phyloP scores from a whole-genome alignment of 2,888 invertebrate genomes.

The Drosophila vallismaia region DNA sequence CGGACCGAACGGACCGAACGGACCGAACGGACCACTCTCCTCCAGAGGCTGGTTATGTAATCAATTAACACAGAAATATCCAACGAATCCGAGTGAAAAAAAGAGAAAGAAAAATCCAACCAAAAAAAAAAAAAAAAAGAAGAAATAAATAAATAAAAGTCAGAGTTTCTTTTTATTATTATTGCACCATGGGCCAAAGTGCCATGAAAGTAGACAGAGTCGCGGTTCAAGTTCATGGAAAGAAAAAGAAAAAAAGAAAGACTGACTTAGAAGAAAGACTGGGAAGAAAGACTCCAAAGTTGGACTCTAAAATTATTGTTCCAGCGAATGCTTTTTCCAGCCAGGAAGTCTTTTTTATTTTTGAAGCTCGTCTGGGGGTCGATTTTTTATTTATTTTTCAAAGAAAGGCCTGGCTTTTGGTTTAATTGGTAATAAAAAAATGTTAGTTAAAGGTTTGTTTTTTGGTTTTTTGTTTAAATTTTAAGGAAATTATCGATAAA shows the following conservation, averaged over 20 bases:
- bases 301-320: too few species aligned
- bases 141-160: conserved; percentile 36
- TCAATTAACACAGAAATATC: conserved; percentile 73
- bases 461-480: background rate
- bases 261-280: background rate
- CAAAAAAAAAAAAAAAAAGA: conserved; percentile 28
- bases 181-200: conserved; percentile 44
- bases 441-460: background rate
- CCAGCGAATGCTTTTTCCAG: conserved; percentile 2
- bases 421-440: conserved; percentile 12
- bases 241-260: background rate
- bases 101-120: conserved; percentile 23
- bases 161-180: conserved; percentile 54
- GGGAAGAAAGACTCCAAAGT: conserved; percentile 8
- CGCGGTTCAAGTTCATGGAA: conserved; percentile 35
- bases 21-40: conserved; percentile 19
- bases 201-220: conserved; percentile 26
- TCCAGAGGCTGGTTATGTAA: conserved; percentile 60
- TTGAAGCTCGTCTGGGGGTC: background rate
- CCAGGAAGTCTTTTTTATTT: conserved; percentile 1
- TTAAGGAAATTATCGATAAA: too few species aligned
- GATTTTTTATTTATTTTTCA: background rate
- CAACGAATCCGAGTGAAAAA: conserved; percentile 25
- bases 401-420: conserved; percentile 20
- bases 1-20: conserved; percentile 5